Base-by-base conservation (phyloP, 2,797 vertebrate species). In the Varecia variegata region DNA sequence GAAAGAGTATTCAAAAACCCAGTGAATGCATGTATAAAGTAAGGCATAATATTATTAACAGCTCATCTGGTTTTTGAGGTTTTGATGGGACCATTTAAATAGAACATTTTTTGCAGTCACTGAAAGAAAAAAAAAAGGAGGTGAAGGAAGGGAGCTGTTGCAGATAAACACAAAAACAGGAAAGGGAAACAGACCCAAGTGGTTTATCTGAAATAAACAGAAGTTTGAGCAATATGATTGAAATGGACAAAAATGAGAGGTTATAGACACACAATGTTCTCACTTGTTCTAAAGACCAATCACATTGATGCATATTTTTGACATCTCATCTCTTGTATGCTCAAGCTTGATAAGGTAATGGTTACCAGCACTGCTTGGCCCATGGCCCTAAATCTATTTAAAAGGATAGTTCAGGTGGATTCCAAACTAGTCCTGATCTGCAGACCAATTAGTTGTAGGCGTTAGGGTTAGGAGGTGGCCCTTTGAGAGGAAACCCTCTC, bases 1-100 rank as follows among this genome's bases (percentile, higher is more conserved):
- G 47, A 94, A 89, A 96, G n/a, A 3, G 15, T 71, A 96, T 92
- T 94, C 50, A 86, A 93, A 97, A 95, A 30, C 6, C 87, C 58
- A 96, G 54, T 71, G 73, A 88, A 52, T 32, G 43, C 40, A 56
- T 83, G 52, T 23, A 83, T 87, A 93, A 95, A 90, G 58, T 67
- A 83, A 74, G 54, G n/a, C 3, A 21, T 40, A 70, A 43, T 82
- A 85, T 79, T 95, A 96, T 89, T 87, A 95, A 65, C n/a, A 87
- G 40, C 38, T 95, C 52, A 77, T 74, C 23, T 80, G 14, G 76
- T 85, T 93, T 94, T 35, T 88, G 56, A 93, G 54, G 60, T 88
- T 97, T 92, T 95, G 32, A 90, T 43, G 27, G 30, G 35, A 50
- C 7, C 45, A 74, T 82, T 95, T 95, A 92, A 92, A 85, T 45